These are phyloP conservation scores for Peucedramus taeniatus DNA, from an alignment of 2,113 vertebrate genomes.

Conservation along the genomic window DNA sequence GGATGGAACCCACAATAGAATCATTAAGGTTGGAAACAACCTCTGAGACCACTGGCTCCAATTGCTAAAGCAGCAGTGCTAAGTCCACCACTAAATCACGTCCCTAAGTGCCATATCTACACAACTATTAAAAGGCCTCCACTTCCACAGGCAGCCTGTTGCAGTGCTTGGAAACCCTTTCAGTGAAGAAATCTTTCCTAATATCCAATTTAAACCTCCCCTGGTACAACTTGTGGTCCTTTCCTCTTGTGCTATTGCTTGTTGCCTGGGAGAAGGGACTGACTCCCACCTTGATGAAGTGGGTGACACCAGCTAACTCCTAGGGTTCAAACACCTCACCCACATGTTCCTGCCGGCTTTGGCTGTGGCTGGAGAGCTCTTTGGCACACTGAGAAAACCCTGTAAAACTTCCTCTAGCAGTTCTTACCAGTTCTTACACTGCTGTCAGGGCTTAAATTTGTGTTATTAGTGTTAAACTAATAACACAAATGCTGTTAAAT, in stretches of 20 bases:
- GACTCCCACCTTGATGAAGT: neutral
- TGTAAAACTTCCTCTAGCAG: neutral
- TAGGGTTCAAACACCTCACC: neutral
- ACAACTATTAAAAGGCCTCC: neutral
- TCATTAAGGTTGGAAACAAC: neutral
- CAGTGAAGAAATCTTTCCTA: neutral
- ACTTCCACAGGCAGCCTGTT: neutral
- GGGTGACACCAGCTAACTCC: neutral
- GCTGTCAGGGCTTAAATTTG: neutral
- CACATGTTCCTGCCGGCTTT: fast-evolving
- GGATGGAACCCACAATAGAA: neutral
- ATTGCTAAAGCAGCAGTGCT: neutral
- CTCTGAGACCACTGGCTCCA: neutral
- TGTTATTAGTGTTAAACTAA: too few relatives aligned
- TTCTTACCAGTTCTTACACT: neutral
- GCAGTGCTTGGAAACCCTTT: neutral
- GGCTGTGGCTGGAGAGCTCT: neutral
- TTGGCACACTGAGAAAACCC: neutral
- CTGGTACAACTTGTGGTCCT: neutral
- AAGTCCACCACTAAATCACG: neutral
- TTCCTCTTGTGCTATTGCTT: neutral
- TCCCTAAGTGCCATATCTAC: neutral
- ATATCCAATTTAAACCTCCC: neutral
- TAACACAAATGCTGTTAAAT: too few relatives aligned
- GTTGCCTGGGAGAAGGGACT: neutral